Conservation (phyloP, 2,888 invertebrate species). For the Leucophenga montana region DNA sequence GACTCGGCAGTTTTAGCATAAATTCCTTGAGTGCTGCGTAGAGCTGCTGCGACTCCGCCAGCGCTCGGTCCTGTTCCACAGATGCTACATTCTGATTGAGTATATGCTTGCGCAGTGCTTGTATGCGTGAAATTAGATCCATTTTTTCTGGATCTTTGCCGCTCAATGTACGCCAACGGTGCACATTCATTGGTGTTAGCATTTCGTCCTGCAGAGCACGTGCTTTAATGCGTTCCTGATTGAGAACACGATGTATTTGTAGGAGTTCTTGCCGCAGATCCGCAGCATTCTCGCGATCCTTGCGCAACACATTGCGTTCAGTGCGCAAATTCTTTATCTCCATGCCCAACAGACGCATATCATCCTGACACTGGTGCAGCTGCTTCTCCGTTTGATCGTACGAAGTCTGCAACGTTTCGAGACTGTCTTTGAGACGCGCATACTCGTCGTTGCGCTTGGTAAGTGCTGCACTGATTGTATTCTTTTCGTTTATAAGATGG, state of each 20-base stretch:
- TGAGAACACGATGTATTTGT: constrained; percentile 83
- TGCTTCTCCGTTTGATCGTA: constrained; percentile 82
- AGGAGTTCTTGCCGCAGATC: constrained; percentile 84
- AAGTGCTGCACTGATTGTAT: constrained; percentile 86
- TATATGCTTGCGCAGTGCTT: constrained; percentile 76
- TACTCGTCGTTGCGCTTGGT: constrained; percentile 89
- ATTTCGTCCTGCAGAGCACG: constrained; percentile 91
- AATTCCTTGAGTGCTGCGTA: constrained; percentile 70
- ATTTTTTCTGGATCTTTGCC: constrained; percentile 90
- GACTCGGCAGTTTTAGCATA: constrained; percentile 70
- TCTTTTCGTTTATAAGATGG: constrained; percentile 83
- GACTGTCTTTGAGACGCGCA: constrained; percentile 84
- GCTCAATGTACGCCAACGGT: constrained; percentile 90
- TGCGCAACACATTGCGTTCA: constrained; percentile 81
- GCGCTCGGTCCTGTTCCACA: constrained; percentile 65
- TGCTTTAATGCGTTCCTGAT: constrained; percentile 87
- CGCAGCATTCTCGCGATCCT: constrained; percentile 85
- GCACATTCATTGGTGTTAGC: constrained; percentile 93
- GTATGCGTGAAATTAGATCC: constrained; percentile 87
- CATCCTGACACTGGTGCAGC: constrained; percentile 85
- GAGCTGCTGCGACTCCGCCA: constrained; percentile 68
- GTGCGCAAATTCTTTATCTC: constrained; percentile 87
- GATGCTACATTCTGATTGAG: constrained; percentile 66
- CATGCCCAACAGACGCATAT: constrained; percentile 86
- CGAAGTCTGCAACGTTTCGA: constrained; percentile 84